Evolutionary conservation across 1,140 invertebrate species (phyloP), one percentile per base, ranked within the genome.

Genomic region (Heliothis virescens): DNA sequence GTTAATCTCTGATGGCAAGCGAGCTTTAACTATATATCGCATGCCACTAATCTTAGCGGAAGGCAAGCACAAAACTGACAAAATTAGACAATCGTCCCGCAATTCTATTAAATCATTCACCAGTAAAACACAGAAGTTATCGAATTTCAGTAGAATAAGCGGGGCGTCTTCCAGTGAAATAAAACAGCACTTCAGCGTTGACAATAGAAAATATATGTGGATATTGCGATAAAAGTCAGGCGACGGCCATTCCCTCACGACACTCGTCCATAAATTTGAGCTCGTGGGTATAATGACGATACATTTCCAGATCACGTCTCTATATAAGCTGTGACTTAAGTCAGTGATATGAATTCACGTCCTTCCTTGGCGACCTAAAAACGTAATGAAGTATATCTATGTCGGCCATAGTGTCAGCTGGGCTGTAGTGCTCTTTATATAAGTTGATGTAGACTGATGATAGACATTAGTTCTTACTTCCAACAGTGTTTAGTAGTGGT

Each of bases 261-360:
- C 62, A 41, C 48, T 10, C 52, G 55, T 76, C 77, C 72, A 82
- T 82, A 79, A 79, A 82, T 82, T 79, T 71, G 53, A 79, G 48
- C 41, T 65, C 34, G 77, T 81, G 77, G 16, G 73, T 57, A 71
- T 81, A 81, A 83, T 74, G 72, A 79, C 50, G 59, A 69, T 79
- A 81, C 63, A 72, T 71, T 83, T 83, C 79, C 82, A 81, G 72
- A 81, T 81, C 82, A 83, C 82, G 82, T 79, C 34, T 60, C n/a
- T 53, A 65, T 55, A 55, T 60, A 75, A 41, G 59, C 60, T 16
- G 74, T 53, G 74, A 10, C 60, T 76, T 65, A 63, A 76, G 55
- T 34, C 26, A 21, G 41, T 55, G 73, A 63, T 76, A 76, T 76
- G 73, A 76, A 62, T 76, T 76, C 73, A n/a, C 29, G n/a, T 15